phyloP scores from a whole-genome alignment of 2,888 invertebrate species.

The Synergus japonicus region DNA sequence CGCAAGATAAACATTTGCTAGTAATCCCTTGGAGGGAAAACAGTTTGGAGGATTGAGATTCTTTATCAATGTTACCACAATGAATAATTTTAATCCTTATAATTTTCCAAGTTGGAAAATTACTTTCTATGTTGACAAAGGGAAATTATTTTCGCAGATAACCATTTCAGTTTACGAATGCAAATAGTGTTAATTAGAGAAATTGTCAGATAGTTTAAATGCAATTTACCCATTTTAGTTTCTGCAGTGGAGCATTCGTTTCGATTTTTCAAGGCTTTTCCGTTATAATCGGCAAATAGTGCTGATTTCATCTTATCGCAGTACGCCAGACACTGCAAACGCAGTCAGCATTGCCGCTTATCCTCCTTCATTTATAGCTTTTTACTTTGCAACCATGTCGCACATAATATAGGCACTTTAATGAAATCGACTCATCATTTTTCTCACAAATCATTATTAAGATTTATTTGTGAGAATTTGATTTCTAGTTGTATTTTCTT shows the following conservation, averaged over 20 bases:
- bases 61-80: neutral
- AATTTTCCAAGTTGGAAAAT: neutral
- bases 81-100: neutral
- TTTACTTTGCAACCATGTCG: slow-evolving; percentile 17
- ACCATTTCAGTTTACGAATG: neutral
- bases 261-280: slow-evolving; percentile 38
- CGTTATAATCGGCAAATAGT: slow-evolving; percentile 50
- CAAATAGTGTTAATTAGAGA: neutral
- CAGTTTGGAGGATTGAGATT: neutral
- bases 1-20: slow-evolving; percentile 60
- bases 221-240: neutral
- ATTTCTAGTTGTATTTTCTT: slow-evolving; percentile 4
- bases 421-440: slow-evolving; percentile 23
- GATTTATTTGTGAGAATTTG: neutral
- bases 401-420: slow-evolving; percentile 39
- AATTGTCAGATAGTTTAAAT: neutral
- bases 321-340: slow-evolving; percentile 45
- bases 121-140: neutral
- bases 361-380: slow-evolving; percentile 46
- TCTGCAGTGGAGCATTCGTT: neutral
- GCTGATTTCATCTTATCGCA: slow-evolving; percentile 53
- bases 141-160: neutral
- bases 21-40: slow-evolving; percentile 49
- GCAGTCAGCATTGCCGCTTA: slow-evolving; percentile 44
- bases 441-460: slow-evolving; percentile 12